phyloP scores from a whole-genome alignment of 2,797 vertebrate genomes.

The Phalloptychus januarius region DNA sequence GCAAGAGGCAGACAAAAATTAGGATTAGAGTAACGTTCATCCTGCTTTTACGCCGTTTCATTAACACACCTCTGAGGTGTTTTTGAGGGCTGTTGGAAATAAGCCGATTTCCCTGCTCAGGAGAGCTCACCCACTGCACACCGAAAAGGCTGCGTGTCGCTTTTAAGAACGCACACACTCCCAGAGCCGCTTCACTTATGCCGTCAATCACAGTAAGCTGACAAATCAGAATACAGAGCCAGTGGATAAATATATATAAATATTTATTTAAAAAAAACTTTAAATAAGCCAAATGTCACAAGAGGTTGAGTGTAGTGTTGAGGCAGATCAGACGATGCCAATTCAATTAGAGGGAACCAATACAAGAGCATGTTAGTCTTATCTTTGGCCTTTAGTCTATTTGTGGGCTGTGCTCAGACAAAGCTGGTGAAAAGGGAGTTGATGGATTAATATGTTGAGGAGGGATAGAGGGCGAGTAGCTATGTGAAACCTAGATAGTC shows the following conservation, averaged over 20 bases:
- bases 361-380: constrained; percentile 56
- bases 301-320: constrained; percentile 44
- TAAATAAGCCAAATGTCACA: constrained; percentile 39
- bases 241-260: constrained; percentile 18
- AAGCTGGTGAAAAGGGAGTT: constrained; percentile 54
- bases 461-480: constrained; percentile 44
- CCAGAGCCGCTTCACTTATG: constrained; percentile 27
- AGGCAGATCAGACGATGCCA: constrained; percentile 56
- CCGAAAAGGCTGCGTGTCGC: constrained; percentile 49
- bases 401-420: constrained; percentile 55
- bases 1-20: constrained; percentile 62
- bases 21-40: constrained; percentile 71
- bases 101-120: constrained; percentile 72
- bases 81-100: constrained; percentile 73
- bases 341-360: constrained; percentile 68
- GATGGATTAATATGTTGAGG: constrained; percentile 62
- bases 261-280: constrained; percentile 8
- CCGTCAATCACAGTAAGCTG: constrained; percentile 53
- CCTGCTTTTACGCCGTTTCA: constrained; percentile 63
- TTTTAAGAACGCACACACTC: constrained; percentile 7
- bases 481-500: constrained; percentile 66
- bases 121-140: constrained; percentile 62
- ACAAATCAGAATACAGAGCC: constrained; percentile 17
- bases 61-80: constrained; percentile 70
- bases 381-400: constrained; percentile 67